phyloP scores from a whole-genome alignment of 2,113 vertebrate species.

The Trichechus manatus region DNA sequence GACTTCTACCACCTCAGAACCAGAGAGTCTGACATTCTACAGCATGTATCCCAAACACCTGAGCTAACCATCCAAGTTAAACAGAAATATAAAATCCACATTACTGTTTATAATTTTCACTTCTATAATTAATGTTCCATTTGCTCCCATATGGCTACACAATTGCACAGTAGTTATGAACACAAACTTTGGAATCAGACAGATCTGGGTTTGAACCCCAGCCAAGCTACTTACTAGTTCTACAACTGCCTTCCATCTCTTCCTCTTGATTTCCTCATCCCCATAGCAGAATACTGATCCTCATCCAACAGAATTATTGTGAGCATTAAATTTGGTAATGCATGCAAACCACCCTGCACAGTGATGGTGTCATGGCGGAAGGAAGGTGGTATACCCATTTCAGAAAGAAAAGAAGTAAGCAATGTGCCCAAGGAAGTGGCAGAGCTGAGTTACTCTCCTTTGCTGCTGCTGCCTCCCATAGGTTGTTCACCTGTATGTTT shows the following conservation, averaged over 20 bases:
- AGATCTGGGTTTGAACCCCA: conserved; percentile 24
- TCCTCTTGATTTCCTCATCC: background rate
- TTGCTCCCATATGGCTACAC: background rate
- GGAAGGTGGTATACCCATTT: background rate
- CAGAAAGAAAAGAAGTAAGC: background rate
- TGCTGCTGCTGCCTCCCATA: background rate
- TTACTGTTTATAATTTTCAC: background rate
- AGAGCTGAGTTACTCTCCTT: background rate
- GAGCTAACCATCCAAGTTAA: background rate
- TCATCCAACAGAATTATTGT: background rate
- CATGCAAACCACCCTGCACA: background rate
- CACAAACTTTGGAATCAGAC: conserved; percentile 41
- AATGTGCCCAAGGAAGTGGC: background rate
- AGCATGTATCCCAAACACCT: background rate
- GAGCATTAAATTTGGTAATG: background rate
- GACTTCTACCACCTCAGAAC: background rate
- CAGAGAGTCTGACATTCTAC: background rate
- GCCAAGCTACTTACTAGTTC: background rate
- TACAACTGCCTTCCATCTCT: background rate
- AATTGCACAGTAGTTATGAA: background rate
- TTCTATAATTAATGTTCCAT: background rate
- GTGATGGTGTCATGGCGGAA: background rate
- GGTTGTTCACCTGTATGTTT: background rate
- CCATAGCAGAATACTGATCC: background rate
- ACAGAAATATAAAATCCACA: background rate